These are phyloP conservation scores for Pyrgilauda ruficollis DNA, from an alignment of 2,113 vertebrate species.

Conservation along the genomic window DNA sequence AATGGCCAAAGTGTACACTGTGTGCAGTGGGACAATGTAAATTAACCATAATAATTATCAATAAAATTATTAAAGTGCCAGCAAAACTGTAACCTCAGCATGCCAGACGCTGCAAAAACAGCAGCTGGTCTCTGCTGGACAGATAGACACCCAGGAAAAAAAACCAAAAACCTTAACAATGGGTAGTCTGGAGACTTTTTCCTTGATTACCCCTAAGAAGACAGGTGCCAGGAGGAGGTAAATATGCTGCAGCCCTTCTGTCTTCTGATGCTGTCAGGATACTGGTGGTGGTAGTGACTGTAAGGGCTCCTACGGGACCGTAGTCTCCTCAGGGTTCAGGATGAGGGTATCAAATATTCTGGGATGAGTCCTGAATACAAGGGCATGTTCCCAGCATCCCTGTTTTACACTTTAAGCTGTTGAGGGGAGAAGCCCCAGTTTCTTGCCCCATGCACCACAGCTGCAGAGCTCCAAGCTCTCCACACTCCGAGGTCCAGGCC, in stretches of 20 bases:
- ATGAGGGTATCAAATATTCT: background rate
- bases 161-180: background rate
- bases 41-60: background rate
- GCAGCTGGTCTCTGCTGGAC: background rate
- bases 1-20: background rate
- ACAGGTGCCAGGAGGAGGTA: background rate
- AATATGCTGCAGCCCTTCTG: background rate
- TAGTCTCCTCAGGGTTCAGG: background rate
- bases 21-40: background rate
- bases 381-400: background rate
- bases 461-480: background rate
- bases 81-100: background rate
- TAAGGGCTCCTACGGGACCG: rapidly evolving
- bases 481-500: rapidly evolving
- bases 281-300: background rate
- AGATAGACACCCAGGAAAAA: background rate
- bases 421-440: background rate
- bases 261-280: background rate
- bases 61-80: background rate
- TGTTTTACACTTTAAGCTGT: background rate
- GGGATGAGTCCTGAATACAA: background rate
- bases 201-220: background rate
- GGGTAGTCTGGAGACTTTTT: background rate
- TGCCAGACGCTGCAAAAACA: background rate
- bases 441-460: background rate